Evolutionary conservation across 2,113 vertebrate species (phyloP).

Genomic region (Corapipo altera): DNA sequence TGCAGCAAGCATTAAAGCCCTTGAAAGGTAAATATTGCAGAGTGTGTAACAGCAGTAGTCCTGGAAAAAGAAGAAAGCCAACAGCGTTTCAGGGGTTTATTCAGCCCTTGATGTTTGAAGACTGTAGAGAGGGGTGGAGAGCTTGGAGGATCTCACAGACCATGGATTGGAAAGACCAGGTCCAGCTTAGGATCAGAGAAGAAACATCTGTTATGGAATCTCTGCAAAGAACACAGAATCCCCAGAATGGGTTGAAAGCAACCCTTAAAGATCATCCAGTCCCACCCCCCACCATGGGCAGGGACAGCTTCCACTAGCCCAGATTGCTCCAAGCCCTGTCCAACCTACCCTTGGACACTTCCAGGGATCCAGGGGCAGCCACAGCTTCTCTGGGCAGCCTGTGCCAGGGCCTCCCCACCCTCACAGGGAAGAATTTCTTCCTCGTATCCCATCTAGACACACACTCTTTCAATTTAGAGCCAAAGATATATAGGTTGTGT

Average conservation of each 20-base stretch:
- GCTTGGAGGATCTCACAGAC: not conserved
- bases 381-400: not conserved
- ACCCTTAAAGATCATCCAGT: not conserved
- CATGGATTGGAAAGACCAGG: not conserved
- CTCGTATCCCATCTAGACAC: not conserved
- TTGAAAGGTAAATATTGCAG: not conserved
- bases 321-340: accelerated
- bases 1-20: conserved; percentile 6
- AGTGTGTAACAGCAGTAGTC: not conserved
- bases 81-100: not conserved
- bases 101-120: not conserved
- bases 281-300: not conserved
- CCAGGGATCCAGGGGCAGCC: not conserved
- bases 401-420: not conserved
- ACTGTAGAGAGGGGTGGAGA: not conserved
- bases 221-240: not conserved
- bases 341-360: accelerated
- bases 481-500: accelerated
- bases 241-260: not conserved
- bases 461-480: not conserved
- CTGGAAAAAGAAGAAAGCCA: not conserved
- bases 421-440: not conserved
- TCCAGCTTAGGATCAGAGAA: not conserved
- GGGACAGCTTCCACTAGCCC: accelerated
- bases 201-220: not conserved